Conservation (phyloP, 2,797 vertebrate genomes). For the Hoplostethus atlanticus region DNA sequence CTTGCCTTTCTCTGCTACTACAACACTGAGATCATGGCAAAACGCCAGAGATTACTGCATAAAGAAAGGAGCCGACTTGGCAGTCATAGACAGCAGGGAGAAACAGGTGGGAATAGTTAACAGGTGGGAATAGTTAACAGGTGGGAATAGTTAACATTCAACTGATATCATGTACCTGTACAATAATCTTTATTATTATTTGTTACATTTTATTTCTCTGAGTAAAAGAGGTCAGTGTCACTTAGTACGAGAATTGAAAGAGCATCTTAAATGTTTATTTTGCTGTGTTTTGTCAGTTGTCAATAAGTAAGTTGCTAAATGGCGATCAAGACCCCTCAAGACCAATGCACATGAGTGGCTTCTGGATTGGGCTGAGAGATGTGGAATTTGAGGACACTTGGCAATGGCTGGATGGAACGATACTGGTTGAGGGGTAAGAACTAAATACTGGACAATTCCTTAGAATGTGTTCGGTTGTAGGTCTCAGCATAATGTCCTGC, state of each 20-base stretch:
- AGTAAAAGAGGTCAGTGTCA: not conserved
- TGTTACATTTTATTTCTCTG: no score
- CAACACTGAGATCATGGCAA: constrained; percentile 47
- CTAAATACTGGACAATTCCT: not conserved
- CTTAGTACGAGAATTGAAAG: not conserved
- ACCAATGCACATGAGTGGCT: not conserved
- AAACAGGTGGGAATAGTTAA: constrained; percentile 63
- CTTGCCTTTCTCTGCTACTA: constrained; percentile 43
- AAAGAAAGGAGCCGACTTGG: constrained; percentile 62
- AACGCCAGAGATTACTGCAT: constrained; percentile 67
- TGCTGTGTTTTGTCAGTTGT: constrained; percentile 49
- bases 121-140: no score
- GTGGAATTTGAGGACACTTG: constrained; percentile 72
- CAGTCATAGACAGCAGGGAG: constrained; percentile 62
- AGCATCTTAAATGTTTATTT: constrained; percentile 2
- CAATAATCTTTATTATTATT: no score
- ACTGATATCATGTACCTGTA: not conserved
- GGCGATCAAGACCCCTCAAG: not conserved
- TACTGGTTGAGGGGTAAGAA: constrained; percentile 68
- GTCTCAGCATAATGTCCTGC: not conserved
- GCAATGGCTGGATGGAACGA: constrained; percentile 78
- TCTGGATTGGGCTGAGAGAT: constrained; percentile 79
- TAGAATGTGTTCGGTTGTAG: not conserved
- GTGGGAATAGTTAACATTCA: constrained; percentile 49
- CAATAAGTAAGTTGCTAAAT: constrained; percentile 46